Evolutionary conservation across 2,113 vertebrate genomes (phyloP).

Genomic region (Aviceda subcristata): DNA sequence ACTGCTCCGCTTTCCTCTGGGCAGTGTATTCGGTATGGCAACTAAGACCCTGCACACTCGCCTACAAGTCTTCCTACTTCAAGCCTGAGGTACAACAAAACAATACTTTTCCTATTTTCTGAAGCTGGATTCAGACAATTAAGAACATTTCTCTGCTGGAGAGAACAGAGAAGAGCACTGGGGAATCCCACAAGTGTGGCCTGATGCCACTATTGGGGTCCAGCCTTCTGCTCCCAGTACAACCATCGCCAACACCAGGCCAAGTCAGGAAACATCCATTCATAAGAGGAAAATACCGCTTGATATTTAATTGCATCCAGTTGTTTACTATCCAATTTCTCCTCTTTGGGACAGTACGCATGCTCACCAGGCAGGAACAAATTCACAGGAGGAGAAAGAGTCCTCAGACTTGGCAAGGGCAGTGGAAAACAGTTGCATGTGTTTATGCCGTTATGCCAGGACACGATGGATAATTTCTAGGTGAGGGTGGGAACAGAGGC

Average conservation of each 20-base stretch:
- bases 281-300: neutral
- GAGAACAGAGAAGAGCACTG: neutral
- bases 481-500: neutral
- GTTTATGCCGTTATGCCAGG: neutral
- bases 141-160: neutral
- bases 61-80: neutral
- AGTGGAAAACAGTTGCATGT: neutral
- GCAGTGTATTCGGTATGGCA: rapidly evolving
- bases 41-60: neutral
- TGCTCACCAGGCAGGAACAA: neutral
- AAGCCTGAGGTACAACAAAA: neutral
- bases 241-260: neutral
- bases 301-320: neutral
- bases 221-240: neutral
- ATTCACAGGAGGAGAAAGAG: neutral
- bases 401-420: neutral
- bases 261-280: neutral
- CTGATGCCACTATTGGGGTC: neutral
- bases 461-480: neutral
- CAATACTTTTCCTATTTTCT: neutral
- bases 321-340: neutral
- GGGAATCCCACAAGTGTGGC: neutral
- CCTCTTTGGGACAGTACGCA: neutral
- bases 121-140: neutral
- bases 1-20: neutral